Conservation (phyloP, 1,140 invertebrate genomes). For the Wiebesia pumilae region DNA sequence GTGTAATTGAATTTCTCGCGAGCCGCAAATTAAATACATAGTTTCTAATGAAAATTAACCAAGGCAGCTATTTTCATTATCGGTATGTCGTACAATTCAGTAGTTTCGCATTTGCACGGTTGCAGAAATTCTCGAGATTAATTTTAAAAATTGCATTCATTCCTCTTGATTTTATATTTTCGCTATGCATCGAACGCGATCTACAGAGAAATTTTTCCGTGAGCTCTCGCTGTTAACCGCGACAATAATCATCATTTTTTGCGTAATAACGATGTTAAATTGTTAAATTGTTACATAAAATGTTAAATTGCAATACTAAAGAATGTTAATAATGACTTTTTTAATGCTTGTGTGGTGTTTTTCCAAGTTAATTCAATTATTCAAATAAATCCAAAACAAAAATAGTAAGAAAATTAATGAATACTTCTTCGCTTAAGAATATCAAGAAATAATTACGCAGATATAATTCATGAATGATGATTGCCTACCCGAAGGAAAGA, state of each 20-base stretch:
- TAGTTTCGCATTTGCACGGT: slow-evolving; percentile 5
- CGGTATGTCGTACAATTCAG: neutral
- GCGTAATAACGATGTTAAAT: neutral
- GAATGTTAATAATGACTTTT: too few species aligned
- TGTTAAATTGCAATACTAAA: neutral
- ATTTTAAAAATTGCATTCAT: slow-evolving; percentile 25
- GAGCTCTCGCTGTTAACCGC: neutral
- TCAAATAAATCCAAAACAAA: too few species aligned
- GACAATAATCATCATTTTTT: slow-evolving; percentile 14
- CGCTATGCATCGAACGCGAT: neutral
- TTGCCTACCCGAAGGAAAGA: too few species aligned
- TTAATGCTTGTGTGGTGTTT: too few species aligned
- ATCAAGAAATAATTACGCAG: too few species aligned
- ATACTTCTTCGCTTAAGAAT: too few species aligned
- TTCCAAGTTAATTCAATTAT: too few species aligned
- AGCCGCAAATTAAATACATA: neutral
- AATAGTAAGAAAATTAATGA: too few species aligned
- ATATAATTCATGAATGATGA: too few species aligned
- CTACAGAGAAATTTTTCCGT: neutral
- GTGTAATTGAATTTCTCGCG: neutral
- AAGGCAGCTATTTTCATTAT: neutral
- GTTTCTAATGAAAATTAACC: neutral
- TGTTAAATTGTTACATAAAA: neutral
- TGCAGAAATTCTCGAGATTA: neutral
- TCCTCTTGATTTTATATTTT: neutral